Conservation (phyloP, 2,888 invertebrate genomes). For the Smittia sp. region DNA sequence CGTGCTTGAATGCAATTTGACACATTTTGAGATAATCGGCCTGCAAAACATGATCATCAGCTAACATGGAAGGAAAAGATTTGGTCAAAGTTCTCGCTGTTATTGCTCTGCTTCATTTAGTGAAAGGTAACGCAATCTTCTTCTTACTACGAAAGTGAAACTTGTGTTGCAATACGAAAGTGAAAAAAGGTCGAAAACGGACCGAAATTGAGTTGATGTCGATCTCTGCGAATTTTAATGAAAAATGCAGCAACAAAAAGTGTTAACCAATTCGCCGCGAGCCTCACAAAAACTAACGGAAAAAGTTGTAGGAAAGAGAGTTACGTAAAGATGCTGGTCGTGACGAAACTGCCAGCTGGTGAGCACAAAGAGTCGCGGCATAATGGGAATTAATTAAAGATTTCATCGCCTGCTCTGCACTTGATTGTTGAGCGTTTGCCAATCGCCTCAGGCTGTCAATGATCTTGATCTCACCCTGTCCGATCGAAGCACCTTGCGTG, state of each 20-base stretch:
- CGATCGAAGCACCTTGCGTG: too few species aligned
- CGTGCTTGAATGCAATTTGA: constrained; percentile 28
- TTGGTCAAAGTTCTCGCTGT: neutral
- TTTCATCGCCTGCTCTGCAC: too few species aligned
- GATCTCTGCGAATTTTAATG: neutral
- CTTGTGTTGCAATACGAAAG: neutral
- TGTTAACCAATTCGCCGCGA: neutral
- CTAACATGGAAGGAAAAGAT: constrained; percentile 6
- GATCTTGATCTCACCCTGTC: too few species aligned
- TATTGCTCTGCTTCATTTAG: neutral
- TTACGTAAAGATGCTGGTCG: too few species aligned
- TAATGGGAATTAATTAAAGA: too few species aligned
- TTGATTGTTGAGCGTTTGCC: too few species aligned
- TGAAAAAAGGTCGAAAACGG: neutral
- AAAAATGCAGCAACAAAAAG: neutral
- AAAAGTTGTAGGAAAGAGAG: too few species aligned
- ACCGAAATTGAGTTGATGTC: neutral
- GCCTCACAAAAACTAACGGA: too few species aligned
- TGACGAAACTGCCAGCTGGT: too few species aligned
- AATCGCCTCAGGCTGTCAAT: too few species aligned
- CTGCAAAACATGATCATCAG: neutral
- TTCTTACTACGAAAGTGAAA: neutral
- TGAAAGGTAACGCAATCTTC: constrained; percentile 10
- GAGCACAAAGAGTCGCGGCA: too few species aligned
- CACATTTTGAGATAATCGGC: neutral